Conservation (phyloP, 2,888 invertebrate species). For the Epinotia brunnichana region DNA sequence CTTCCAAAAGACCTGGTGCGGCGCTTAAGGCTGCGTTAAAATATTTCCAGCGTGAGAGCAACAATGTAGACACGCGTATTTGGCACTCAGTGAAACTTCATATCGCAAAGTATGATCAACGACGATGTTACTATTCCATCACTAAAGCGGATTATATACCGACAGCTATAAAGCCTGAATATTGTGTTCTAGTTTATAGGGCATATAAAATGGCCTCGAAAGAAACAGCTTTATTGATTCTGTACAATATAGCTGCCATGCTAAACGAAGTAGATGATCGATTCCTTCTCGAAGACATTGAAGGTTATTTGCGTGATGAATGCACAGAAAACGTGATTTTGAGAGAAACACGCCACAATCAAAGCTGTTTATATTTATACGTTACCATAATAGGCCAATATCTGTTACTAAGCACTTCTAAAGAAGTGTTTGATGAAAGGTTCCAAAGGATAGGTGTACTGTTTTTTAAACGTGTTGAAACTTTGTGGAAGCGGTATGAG, state of each 20-base stretch:
- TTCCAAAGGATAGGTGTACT: slow-evolving; percentile 53
- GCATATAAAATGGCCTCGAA: slow-evolving; percentile 48
- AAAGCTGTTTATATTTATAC: slow-evolving; percentile 45
- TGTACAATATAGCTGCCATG: slow-evolving; percentile 53
- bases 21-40: slow-evolving; percentile 56
- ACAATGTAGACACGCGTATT: slow-evolving; percentile 50
- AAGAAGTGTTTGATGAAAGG: slow-evolving; percentile 52
- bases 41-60: slow-evolving; percentile 49
- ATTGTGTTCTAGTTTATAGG: slow-evolving; percentile 55
- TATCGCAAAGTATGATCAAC: background rate
- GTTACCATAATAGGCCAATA: slow-evolving; percentile 59
- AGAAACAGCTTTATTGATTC: slow-evolving; percentile 46
- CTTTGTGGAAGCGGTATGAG: slow-evolving; percentile 40
- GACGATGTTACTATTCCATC: slow-evolving; percentile 1
- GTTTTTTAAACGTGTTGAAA: slow-evolving; percentile 55
- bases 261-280: slow-evolving; percentile 52
- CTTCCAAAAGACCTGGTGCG: slow-evolving; percentile 52
- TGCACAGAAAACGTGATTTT: slow-evolving; percentile 35
- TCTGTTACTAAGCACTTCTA: slow-evolving; percentile 56
- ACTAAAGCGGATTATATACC: slow-evolving; percentile 49
- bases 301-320: slow-evolving; percentile 47
- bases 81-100: slow-evolving; percentile 56
- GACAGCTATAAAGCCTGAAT: slow-evolving; percentile 55
- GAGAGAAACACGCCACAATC: background rate
- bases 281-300: slow-evolving; percentile 50